Conservation (phyloP, 2,113 vertebrate species). For the Ageneiosus marmoratus region DNA sequence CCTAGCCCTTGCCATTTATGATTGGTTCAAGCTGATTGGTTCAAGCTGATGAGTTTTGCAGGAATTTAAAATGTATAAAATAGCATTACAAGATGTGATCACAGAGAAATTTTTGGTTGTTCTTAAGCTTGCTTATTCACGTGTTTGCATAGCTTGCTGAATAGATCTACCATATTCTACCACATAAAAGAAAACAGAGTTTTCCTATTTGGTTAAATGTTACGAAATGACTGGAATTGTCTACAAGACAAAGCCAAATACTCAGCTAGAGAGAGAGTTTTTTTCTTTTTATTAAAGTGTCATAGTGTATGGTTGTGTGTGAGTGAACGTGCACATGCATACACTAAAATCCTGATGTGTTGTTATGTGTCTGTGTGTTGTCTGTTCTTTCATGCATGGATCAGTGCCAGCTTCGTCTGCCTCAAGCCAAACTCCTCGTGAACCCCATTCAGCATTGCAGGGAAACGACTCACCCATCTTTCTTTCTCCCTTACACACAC, state of each 20-base stretch:
- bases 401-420: constrained; percentile 54
- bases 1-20: constrained; percentile 30
- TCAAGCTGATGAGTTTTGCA: neutral
- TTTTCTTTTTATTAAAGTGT: neutral
- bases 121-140: neutral
- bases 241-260: constrained; percentile 15
- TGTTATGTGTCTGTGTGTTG: constrained; percentile 24
- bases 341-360: constrained; percentile 19
- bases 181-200: neutral
- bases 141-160: neutral
- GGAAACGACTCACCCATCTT: constrained; percentile 38
- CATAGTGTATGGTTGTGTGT: constrained; percentile 8
- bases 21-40: constrained; percentile 57
- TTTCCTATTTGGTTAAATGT: constrained; percentile 2
- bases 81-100: neutral
- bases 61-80: constrained; percentile 11
- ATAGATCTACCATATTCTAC: neutral
- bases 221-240: neutral
- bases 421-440: constrained; percentile 61
- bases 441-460: constrained; percentile 48
- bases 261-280: constrained; percentile 24
- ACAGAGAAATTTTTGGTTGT: neutral
- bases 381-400: constrained; percentile 51
- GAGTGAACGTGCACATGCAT: constrained; percentile 42
- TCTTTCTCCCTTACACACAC: constrained; percentile 21